These are phyloP conservation scores for Heliconius hermathena DNA, from an alignment of 1,140 invertebrate genomes.

Conservation along the genomic window DNA sequence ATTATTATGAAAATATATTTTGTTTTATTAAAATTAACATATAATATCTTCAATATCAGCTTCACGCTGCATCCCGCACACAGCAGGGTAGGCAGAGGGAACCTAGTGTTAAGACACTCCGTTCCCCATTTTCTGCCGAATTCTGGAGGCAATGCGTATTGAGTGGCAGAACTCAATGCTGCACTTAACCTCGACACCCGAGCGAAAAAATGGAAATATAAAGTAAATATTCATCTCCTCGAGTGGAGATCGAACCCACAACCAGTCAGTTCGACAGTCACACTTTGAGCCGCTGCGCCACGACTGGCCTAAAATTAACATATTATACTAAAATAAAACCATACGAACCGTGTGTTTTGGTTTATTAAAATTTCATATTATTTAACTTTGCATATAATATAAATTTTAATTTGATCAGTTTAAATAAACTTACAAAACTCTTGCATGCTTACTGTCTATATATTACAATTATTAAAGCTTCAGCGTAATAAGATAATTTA, in stretches of 20 bases:
- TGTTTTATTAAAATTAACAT: conserved; percentile 1
- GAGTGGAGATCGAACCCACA: too few relatives aligned
- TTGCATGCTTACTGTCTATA: conserved; percentile 77
- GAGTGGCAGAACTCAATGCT: too few relatives aligned
- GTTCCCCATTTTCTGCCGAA: too few relatives aligned
- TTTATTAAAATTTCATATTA: conserved; percentile 79
- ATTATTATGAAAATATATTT: background rate
- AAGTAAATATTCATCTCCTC: too few relatives aligned
- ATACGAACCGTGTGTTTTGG: conserved; percentile 57
- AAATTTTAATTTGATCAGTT: conserved; percentile 79
- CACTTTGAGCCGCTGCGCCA: too few relatives aligned
- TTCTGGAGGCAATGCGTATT: too few relatives aligned
- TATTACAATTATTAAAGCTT: conserved; percentile 79
- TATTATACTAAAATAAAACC: conserved; percentile 13
- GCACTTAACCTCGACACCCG: too few relatives aligned
- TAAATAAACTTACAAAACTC: conserved; percentile 79
- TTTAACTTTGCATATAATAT: conserved; percentile 79
- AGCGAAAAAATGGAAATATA: too few relatives aligned
- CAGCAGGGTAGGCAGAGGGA: too few relatives aligned
- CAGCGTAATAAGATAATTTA: conserved; percentile 77
- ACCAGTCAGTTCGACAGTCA: too few relatives aligned
- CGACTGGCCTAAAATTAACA: background rate
- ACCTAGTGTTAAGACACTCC: too few relatives aligned
- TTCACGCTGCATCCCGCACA: too few relatives aligned
- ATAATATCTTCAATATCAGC: background rate